Percentiles rank a stretch among this genome's conserved stretches.
These are phyloP conservation scores for Apotomis betuletana DNA, from an alignment of 2,888 invertebrate species.

Conservation along the genomic window DNA sequence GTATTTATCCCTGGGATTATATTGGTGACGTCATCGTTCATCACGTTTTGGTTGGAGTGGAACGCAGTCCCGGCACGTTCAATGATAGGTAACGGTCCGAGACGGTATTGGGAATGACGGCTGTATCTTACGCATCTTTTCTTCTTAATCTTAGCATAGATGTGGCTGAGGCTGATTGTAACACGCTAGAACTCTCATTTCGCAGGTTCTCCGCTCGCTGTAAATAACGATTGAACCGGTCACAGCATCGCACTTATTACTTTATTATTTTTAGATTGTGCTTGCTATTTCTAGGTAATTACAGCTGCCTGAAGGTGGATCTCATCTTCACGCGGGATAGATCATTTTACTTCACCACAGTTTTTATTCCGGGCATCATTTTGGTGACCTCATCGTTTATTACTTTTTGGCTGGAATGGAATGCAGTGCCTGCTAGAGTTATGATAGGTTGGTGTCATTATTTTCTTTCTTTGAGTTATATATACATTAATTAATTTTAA, in stretches of 20 bases:
- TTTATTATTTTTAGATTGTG: constrained; percentile 71
- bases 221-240: constrained; percentile 52
- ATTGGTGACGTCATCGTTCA: constrained; percentile 93
- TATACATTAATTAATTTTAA: background rate
- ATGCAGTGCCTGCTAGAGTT: constrained; percentile 97
- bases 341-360: constrained; percentile 98
- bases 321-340: constrained; percentile 97
- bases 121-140: constrained; percentile 58
- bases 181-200: constrained; percentile 70
- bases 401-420: constrained; percentile 99
- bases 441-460: constrained; percentile 92
- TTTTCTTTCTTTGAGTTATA: constrained; percentile 54
- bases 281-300: constrained; percentile 90
- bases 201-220: constrained; percentile 64
- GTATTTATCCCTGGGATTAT: constrained; percentile 96
- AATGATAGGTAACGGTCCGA: constrained; percentile 88
- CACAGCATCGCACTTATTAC: constrained; percentile 42
- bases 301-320: constrained; percentile 97
- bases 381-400: constrained; percentile 98
- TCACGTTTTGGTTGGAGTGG: constrained; percentile 96
- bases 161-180: constrained; percentile 75
- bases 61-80: constrained; percentile 95
- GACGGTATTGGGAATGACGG: constrained; percentile 53
- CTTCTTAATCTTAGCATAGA: constrained; percentile 59
- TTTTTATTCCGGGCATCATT: constrained; percentile 98